Conservation (phyloP, 1,140 invertebrate genomes). For the Lamellibrachia luymesi region DNA sequence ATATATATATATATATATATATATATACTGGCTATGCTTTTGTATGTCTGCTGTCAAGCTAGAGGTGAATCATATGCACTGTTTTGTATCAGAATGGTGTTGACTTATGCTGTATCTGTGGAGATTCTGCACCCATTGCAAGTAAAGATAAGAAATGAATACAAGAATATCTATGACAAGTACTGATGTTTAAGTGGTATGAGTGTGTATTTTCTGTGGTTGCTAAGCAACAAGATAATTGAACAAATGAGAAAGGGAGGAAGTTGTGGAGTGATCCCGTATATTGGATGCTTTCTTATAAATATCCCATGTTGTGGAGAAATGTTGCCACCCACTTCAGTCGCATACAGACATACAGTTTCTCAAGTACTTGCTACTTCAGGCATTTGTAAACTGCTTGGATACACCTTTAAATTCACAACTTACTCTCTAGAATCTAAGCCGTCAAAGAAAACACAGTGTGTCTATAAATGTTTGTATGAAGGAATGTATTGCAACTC, state of each 20-base stretch:
- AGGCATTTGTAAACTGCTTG: neutral
- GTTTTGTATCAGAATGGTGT: too few species aligned
- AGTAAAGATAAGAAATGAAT: neutral
- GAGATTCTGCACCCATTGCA: neutral
- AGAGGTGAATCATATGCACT: too few species aligned
- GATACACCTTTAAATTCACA: neutral
- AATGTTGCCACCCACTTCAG: neutral
- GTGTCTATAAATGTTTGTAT: neutral
- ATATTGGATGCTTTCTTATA: too few species aligned
- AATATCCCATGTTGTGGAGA: neutral
- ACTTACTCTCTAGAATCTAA: neutral
- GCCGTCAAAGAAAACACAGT: neutral
- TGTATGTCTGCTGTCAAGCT: too few species aligned
- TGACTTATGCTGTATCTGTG: neutral
- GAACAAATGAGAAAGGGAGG: neutral
- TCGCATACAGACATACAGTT: neutral
- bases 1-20: too few species aligned
- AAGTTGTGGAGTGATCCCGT: neutral
- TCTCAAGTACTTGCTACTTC: neutral
- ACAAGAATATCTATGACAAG: neutral
- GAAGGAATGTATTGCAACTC: neutral
- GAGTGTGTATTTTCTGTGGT: neutral
- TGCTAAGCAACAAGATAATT: neutral
- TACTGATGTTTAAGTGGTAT: neutral
- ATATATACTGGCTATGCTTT: too few species aligned